Percentiles rank a stretch among this genome's conserved stretches.
phyloP scores from a whole-genome alignment of 2,888 invertebrate genomes.

The Craniophora ligustri region DNA sequence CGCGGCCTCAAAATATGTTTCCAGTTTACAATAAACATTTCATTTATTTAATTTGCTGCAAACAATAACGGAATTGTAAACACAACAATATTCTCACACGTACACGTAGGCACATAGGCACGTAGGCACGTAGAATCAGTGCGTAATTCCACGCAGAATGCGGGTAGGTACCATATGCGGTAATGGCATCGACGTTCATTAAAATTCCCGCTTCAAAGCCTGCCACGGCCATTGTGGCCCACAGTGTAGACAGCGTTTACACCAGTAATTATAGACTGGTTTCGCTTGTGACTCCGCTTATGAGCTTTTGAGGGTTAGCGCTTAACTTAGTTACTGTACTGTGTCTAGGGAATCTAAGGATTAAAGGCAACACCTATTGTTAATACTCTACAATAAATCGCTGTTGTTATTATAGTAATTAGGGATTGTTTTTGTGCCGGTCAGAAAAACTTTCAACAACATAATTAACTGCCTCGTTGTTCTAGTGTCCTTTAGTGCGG shows the following conservation, averaged over 20 bases:
- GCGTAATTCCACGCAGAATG: conserved; percentile 17
- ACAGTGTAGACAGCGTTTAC: conserved; percentile 33
- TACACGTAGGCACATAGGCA: not conserved
- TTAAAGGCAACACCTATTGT: not conserved
- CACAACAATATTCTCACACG: conserved; percentile 6
- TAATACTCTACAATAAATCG: not conserved
- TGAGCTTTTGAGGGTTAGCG: conserved; percentile 36
- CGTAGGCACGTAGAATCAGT: conserved; percentile 23
- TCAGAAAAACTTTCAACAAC: no score
- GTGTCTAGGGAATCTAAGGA: not conserved
- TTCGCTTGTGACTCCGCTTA: conserved; percentile 28
- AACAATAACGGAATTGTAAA: conserved; percentile 1
- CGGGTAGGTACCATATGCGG: conserved; percentile 17
- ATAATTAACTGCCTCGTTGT: no score
- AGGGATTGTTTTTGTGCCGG: no score
- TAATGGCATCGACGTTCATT: conserved; percentile 50
- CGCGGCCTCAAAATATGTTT: no score
- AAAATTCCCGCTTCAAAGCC: conserved; percentile 47
- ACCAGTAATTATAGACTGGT: conserved; percentile 27
- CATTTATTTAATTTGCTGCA: no score
- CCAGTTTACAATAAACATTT: no score
- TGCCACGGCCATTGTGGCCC: conserved; percentile 34
- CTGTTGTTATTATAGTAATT: not conserved
- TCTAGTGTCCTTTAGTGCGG: no score
- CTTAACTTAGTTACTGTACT: conserved; percentile 9